phyloP scores from a whole-genome alignment of 2,113 vertebrate genomes.

The Petroica traversi region DNA sequence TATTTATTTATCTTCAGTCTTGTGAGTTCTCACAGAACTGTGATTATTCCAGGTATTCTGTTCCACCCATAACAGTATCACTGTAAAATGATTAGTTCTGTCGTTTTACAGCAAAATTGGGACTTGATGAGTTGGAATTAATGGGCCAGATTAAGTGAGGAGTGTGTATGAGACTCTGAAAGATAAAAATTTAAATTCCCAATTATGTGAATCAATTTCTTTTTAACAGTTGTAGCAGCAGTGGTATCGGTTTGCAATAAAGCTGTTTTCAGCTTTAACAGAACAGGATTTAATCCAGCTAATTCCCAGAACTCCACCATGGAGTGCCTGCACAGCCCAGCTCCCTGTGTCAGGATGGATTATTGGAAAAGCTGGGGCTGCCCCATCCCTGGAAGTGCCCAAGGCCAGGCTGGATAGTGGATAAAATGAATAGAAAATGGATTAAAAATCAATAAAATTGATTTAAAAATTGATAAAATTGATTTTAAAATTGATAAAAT shows the following conservation, averaged over 20 bases:
- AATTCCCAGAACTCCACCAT: not conserved
- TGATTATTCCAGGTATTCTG: not conserved
- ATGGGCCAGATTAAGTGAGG: not conserved
- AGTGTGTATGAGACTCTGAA: not conserved
- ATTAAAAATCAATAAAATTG: too few species aligned
- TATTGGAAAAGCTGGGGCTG: not conserved
- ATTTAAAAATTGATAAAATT: too few species aligned
- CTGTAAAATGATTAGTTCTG: not conserved
- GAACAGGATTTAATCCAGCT: not conserved
- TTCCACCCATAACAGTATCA: not conserved
- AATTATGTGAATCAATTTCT: not conserved
- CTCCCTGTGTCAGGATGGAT: not conserved
- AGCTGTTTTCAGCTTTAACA: not conserved
- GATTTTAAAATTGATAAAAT: too few species aligned
- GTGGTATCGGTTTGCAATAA: constrained; percentile 5
- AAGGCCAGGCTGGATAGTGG: not conserved
- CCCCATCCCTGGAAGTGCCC: not conserved
- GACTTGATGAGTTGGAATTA: constrained; percentile 16
- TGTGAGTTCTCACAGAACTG: not conserved
- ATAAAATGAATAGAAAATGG: not conserved
- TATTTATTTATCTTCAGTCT: constrained; percentile 23
- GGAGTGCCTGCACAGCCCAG: not conserved
- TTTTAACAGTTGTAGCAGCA: not conserved
- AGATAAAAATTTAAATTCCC: constrained; percentile 33
- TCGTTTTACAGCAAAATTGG: not conserved